Base-by-base conservation (phyloP, 2,797 vertebrate genomes). In the Picus viridis region DNA sequence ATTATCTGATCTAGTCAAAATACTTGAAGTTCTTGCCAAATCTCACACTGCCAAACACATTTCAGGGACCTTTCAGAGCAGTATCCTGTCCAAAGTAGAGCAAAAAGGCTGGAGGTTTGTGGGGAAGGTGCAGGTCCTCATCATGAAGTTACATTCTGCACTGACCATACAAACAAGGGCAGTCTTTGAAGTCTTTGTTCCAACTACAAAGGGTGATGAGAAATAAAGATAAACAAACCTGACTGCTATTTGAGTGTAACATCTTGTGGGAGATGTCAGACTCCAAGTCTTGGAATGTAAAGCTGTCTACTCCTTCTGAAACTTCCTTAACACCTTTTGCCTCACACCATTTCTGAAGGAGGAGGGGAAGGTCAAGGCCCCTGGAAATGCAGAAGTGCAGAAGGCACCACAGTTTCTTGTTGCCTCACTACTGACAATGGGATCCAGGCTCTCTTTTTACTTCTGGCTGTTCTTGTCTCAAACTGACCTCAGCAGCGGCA, bases 101-200 rank as follows among this genome's bases (percentile, higher is more conserved):
- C 51, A 61, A 86, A 54, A 78, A 70, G 16, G 47, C 34, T 61
- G 22, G 18, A 61, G 45, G 80, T 73, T 76, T 12, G 51, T 17
- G 32, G 20, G 65, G 73, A 92, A 94, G 74, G 53, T 68, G 73
- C 18, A 87, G 58, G 43, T 53, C 62, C 65, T 56, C 20, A 58
- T 54, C 15, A 69, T 2, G 56, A 88, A 80, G 43, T 20, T 67
- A 61, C 2, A 1, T 34, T 83, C 84, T 26, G 16, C 27, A 63
- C 1, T 81, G 82, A 41, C 70, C 67, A 65, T 6, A 62, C 45
- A 91, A 94, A 73, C 84, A 83, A 17, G 45, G 41, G 22, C 39
- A 47, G 20, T 2, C 90, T 94, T 89, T 91, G 93, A 95, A 93
- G 91, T 47, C 86, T 83, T 92, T 91, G 84, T 82, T 89, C 36